Conservation (phyloP, 1,140 invertebrate species). For the Zaprionus africanus region DNA sequence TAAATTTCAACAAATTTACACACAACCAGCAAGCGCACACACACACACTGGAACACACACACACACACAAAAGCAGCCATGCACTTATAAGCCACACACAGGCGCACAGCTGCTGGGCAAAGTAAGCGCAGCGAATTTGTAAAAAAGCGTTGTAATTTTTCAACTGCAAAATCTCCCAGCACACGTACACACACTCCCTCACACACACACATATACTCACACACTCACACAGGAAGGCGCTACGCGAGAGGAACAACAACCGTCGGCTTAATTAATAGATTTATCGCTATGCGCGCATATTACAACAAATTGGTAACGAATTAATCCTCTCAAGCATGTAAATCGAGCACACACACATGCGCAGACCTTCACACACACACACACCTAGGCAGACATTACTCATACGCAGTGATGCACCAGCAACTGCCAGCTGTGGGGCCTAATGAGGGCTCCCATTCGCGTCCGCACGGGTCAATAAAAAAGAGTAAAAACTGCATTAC, state of each 20-base stretch:
- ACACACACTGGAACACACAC: slow-evolving; percentile 5
- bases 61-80: slow-evolving; percentile 8
- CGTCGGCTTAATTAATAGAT: slow-evolving; percentile 82
- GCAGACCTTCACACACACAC: slow-evolving; percentile 1
- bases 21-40: slow-evolving; percentile 41
- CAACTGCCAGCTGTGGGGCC: slow-evolving; percentile 17
- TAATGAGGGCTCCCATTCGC: slow-evolving; percentile 52
- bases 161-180: slow-evolving; percentile 52
- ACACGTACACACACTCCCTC: slow-evolving; percentile 37
- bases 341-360: slow-evolving; percentile 42
- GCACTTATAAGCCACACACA: slow-evolving; percentile 23
- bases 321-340: slow-evolving; percentile 79
- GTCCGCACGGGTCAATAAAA: slow-evolving; percentile 69
- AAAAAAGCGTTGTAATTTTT: slow-evolving; percentile 56
- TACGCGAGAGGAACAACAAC: slow-evolving; percentile 47
- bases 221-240: background rate
- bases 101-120: slow-evolving; percentile 38
- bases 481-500: slow-evolving; percentile 73
- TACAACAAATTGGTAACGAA: slow-evolving; percentile 80
- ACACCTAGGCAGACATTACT: slow-evolving; percentile 52
- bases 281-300: slow-evolving; percentile 76
- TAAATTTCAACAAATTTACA: slow-evolving; percentile 76
- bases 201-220: slow-evolving; percentile 4
- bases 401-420: slow-evolving; percentile 67
- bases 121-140: slow-evolving; percentile 54